Percentiles rank a stretch among this genome's conserved stretches.
phyloP scores from a whole-genome alignment of 2,113 vertebrate species.

The Sorex araneus region DNA sequence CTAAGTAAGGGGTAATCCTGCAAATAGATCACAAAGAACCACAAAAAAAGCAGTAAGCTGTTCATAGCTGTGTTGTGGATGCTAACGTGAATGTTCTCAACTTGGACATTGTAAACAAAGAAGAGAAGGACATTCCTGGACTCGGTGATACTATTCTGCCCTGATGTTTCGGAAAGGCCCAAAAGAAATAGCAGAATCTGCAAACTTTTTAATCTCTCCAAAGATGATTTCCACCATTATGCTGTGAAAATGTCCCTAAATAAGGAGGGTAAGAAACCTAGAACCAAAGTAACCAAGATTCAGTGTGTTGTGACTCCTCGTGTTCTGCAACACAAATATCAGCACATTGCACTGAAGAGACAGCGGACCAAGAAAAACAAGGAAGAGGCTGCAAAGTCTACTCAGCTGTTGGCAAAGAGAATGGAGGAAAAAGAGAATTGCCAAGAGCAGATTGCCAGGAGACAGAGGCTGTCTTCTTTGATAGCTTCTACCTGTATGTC shows the following conservation, averaged over 20 bases:
- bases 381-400: conserved; percentile 97
- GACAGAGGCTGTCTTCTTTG: conserved; percentile 97
- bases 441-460: conserved; percentile 98
- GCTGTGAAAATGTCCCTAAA: conserved; percentile 97
- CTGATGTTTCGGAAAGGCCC: conserved; percentile 93
- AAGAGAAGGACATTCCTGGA: conserved; percentile 98
- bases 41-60: conserved; percentile 98
- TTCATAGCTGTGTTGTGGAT: conserved; percentile 98
- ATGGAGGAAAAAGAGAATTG: conserved; percentile 99
- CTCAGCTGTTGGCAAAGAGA: conserved; percentile 97
- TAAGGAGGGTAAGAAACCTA: conserved; percentile 99
- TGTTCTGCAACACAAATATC: conserved; percentile 97
- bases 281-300: conserved; percentile 99
- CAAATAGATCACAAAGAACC: conserved; percentile 95
- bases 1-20: conserved; percentile 99
- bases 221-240: conserved; percentile 98
- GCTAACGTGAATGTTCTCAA: conserved; percentile 98
- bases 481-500: conserved; percentile 98
- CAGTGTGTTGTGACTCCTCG: conserved; percentile 98
- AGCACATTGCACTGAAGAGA: conserved; percentile 97
- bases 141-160: conserved; percentile 98
- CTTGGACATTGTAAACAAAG: conserved; percentile 98
- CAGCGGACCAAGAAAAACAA: conserved; percentile 98
- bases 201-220: conserved; percentile 98
- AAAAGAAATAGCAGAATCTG: conserved; percentile 98